These are phyloP conservation scores for Eristalinus sepulchralis DNA, from an alignment of 2,888 invertebrate species.

Conservation along the genomic window DNA sequence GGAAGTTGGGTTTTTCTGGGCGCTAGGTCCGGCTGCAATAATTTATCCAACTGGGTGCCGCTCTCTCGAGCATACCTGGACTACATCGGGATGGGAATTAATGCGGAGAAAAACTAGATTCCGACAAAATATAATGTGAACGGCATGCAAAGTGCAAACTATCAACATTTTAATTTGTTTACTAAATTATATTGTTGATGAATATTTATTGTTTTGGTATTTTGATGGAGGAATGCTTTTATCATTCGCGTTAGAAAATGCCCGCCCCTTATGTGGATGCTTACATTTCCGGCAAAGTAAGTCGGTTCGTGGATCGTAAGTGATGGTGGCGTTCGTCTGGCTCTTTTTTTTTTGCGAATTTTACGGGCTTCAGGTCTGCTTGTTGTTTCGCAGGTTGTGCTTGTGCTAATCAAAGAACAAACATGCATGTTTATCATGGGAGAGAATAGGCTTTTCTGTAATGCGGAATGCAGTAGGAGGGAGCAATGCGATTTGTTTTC, in stretches of 20 bases:
- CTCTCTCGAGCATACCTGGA: conserved; percentile 17
- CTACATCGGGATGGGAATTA: conserved; percentile 20
- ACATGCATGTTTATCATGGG: too few species aligned
- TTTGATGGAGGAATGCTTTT: not conserved
- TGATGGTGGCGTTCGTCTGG: not conserved
- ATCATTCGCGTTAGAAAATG: not conserved
- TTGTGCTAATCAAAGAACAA: too few species aligned
- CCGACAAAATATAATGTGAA: conserved; percentile 1
- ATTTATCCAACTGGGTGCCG: conserved; percentile 32
- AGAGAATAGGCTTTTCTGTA: too few species aligned
- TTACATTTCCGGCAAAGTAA: not conserved
- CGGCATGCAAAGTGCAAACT: conserved; percentile 2
- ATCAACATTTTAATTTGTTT: conserved; percentile 7
- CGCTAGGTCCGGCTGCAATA: conserved; percentile 40
- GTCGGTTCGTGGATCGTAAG: not conserved
- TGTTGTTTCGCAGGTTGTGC: not conserved
- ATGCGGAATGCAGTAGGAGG: too few species aligned
- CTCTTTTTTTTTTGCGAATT: too few species aligned
- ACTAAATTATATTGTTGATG: conserved; percentile 2
- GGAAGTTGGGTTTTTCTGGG: conserved; percentile 46
- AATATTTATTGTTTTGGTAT: conserved; percentile 19
- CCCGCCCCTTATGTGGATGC: not conserved
- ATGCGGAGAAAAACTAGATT: conserved; percentile 14
- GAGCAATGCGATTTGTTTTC: too few species aligned
- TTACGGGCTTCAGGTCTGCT: not conserved